Evolutionary conservation across 2,113 vertebrate genomes (phyloP).

Genomic region (Notothenia rossii): DNA sequence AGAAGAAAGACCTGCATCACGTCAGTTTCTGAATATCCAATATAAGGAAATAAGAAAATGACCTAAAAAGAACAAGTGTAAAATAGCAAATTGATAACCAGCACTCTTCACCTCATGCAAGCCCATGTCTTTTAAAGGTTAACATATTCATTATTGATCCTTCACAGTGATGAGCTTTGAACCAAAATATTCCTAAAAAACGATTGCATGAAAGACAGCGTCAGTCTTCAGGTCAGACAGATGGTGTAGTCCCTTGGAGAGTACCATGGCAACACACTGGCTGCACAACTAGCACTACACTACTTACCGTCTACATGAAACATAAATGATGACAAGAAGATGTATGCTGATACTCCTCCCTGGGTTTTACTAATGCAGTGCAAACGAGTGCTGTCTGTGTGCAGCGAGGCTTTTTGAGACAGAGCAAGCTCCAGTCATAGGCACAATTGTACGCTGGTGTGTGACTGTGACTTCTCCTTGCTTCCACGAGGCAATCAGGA

Average conservation of each 20-base stretch:
- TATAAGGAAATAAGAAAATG: no score
- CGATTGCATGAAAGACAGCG: not conserved
- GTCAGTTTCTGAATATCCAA: not conserved
- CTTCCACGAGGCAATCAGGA: conserved; percentile 52
- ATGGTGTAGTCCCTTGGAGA: not conserved
- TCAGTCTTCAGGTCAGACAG: not conserved
- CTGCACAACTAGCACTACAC: not conserved
- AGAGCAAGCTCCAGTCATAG: conserved; percentile 1
- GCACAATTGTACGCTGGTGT: conserved; percentile 15
- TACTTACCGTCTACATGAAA: conserved; percentile 18
- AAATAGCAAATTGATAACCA: no score
- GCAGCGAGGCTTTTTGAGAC: not conserved
- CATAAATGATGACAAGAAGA: conserved; percentile 2
- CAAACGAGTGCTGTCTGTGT: conserved; percentile 1
- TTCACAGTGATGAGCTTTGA: not conserved
- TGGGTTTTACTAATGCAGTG: conserved; percentile 9
- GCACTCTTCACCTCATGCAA: not conserved
- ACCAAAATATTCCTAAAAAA: not conserved
- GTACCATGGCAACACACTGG: not conserved
- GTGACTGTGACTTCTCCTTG: conserved; percentile 45
- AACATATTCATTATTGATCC: conserved; percentile 3
- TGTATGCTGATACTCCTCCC: conserved; percentile 12
- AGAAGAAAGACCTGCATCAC: not conserved
- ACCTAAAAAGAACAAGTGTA: no score
- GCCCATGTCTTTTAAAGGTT: not conserved